phyloP scores from a whole-genome alignment of 1,140 invertebrate genomes.

The Dendrolimus punctatus region DNA sequence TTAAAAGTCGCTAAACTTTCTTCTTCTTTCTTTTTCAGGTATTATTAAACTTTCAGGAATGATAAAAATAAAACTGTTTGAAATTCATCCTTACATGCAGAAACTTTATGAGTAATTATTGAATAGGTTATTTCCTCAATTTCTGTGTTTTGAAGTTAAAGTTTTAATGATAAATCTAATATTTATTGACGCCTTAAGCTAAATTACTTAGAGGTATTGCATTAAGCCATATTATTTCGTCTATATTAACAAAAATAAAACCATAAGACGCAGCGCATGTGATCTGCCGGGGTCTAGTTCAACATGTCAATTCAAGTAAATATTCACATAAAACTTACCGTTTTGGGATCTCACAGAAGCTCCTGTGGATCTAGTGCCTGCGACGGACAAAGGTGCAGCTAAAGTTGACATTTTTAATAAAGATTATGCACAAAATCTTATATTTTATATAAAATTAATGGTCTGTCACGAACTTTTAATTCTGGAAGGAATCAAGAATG shows the following conservation, averaged over 20 bases:
- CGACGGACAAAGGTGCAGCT: slow-evolving; percentile 81
- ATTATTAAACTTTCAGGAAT: too few relatives aligned
- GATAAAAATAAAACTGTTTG: too few relatives aligned
- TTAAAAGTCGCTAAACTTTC: too few relatives aligned
- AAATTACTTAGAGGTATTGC: background rate
- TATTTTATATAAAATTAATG: slow-evolving; percentile 27
- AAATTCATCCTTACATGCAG: too few relatives aligned
- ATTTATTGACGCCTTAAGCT: too few relatives aligned
- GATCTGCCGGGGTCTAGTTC: slow-evolving; percentile 50
- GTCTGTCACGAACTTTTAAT: slow-evolving; percentile 57
- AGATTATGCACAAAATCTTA: slow-evolving; percentile 36
- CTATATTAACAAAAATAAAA: slow-evolving; percentile 30
- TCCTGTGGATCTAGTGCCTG: slow-evolving; percentile 90
- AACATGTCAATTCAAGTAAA: slow-evolving; percentile 24
- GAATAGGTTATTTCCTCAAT: too few relatives aligned
- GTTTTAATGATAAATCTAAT: too few relatives aligned
- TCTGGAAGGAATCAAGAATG: slow-evolving; percentile 46
- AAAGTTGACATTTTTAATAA: slow-evolving; percentile 61
- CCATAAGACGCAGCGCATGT: slow-evolving; percentile 62
- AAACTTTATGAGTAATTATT: too few relatives aligned
- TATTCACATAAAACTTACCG: slow-evolving; percentile 76
- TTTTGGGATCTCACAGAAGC: slow-evolving; percentile 95
- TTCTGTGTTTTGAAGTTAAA: too few relatives aligned
- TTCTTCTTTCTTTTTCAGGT: too few relatives aligned
- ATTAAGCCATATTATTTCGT: background rate